Evolutionary conservation across 2,113 vertebrate genomes (phyloP), one percentile per base, ranked within the genome.

Genomic region (Xerus inauris): DNA sequence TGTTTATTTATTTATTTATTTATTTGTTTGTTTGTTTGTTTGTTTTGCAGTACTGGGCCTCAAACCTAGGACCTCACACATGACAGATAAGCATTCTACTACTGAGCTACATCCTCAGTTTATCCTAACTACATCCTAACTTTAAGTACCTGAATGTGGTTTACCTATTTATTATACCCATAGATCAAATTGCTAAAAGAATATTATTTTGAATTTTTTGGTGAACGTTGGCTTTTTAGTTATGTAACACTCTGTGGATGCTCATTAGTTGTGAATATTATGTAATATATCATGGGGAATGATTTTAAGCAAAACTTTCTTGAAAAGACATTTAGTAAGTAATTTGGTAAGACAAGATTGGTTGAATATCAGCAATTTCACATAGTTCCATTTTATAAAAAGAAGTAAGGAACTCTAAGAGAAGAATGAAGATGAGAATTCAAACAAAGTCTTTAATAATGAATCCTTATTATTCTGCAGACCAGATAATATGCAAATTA

Each of bases 191-290:
- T 40, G 54, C 26, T 42, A 40, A 73, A 51, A 65, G 76, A 54
- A 90, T 71, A 49, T 73, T 42, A 85, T 42, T 81, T 89, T 71
- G n/a, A 89, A 81, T 49, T 49, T 77, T 82, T 92, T 65, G 76
- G 45, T 83, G 30, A 87, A 84, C 76, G 35, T 32, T 89, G 28
- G 3, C 1, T 57, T 72, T 90, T 83, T 69, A 40, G 22, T 75
- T 67, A 64, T 32, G 11, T 62, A 30, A 81, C 5, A 20, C 87
- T 0, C 8, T 45, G 5, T 8, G 5, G 81, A 59, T 8, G 20
- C 28, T 51, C 28, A 40, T 9, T 64, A 71, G 30, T 42, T 38
- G 7, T 87, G 30, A 12, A 0, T 73, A 47, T 59, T 24, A 14
- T 62, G 2, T 59, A 26, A 26, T 64, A 19, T 30, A 26, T 35